Percentiles rank a stretch among this genome's conserved stretches.
Evolutionary conservation across 2,113 vertebrate species (phyloP).

Genomic region (Daubentonia madagascariensis): DNA sequence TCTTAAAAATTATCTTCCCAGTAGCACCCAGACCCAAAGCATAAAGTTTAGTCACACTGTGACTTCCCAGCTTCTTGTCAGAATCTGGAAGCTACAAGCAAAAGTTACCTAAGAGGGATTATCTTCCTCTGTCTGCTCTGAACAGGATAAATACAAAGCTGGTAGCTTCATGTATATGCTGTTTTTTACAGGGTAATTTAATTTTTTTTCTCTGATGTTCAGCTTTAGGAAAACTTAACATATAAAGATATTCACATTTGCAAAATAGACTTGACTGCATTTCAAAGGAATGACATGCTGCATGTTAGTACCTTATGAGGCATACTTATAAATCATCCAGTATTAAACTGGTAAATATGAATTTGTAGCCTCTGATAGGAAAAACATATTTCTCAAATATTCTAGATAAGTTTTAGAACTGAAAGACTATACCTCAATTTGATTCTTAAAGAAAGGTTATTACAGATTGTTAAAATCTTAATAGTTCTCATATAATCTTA

Average conservation of each 20-base stretch:
- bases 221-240: constrained; percentile 10
- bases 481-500: not conserved
- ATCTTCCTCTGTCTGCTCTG: not conserved
- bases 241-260: not conserved
- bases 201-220: not conserved
- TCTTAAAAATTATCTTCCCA: not conserved
- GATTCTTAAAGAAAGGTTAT: not conserved
- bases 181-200: not conserved
- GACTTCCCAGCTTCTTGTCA: not conserved
- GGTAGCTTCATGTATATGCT: not conserved
- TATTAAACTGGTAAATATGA: not conserved
- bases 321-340: not conserved
- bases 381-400: constrained; percentile 19
- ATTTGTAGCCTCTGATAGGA: constrained; percentile 11
- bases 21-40: not conserved
- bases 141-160: not conserved
- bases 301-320: not conserved
- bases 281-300: not conserved
- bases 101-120: not conserved
- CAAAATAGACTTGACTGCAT: not conserved
- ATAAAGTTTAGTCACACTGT: not conserved
- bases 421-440: not conserved
- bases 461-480: not conserved
- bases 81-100: not conserved
- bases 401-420: not conserved